Percentiles rank a stretch among this genome's conserved stretches.
Conservation (phyloP, 2,797 vertebrate genomes). For the Ctenochaetus hawaiiensis region DNA sequence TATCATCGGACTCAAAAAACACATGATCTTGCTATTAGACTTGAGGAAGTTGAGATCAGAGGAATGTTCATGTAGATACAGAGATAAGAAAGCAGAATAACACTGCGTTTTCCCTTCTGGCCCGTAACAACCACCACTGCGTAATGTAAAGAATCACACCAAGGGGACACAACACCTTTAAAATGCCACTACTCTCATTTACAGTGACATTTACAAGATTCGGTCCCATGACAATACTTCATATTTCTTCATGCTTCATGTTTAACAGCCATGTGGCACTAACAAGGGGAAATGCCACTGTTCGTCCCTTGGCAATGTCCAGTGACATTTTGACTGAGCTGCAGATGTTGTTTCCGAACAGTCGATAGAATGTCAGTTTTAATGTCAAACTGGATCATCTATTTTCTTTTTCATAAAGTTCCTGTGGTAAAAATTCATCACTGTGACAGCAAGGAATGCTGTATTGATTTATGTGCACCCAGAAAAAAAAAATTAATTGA, state of each 20-base stretch:
- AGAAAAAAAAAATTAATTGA: no score
- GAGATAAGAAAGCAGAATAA: neutral
- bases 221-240: neutral
- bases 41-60: slow-evolving; percentile 35
- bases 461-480: neutral
- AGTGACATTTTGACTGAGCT: slow-evolving; percentile 1
- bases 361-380: neutral
- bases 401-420: neutral
- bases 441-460: neutral
- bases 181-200: slow-evolving; percentile 5
- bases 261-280: neutral
- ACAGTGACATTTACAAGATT: slow-evolving; percentile 25
- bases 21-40: neutral
- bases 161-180: neutral
- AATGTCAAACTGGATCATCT: neutral
- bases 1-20: neutral
- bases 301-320: neutral
- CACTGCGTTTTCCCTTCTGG: neutral
- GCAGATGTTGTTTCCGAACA: neutral
- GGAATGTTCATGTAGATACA: slow-evolving; percentile 10
- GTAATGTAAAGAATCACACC: slow-evolving; percentile 7
- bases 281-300: neutral
- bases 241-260: neutral
- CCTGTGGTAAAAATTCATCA: slow-evolving; percentile 2
- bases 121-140: neutral